phyloP scores from a whole-genome alignment of 2,797 vertebrate genomes.

The Peromyscus eremicus region DNA sequence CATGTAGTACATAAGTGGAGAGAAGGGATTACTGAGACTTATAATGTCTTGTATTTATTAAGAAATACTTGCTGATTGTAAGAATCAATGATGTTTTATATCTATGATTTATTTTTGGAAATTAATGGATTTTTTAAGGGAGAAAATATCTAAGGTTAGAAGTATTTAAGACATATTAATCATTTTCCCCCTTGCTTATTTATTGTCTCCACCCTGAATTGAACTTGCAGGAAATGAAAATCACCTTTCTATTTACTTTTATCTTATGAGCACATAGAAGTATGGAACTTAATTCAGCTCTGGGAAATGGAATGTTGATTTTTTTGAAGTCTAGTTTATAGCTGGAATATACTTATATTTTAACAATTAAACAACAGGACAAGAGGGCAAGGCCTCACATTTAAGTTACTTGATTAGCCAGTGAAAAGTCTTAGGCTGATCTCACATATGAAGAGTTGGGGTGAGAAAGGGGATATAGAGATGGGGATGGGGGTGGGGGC shows the following conservation, averaged over 20 bases:
- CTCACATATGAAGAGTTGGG: background rate
- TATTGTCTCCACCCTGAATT: background rate
- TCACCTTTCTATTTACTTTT: constrained; percentile 48
- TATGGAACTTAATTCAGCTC: constrained; percentile 53
- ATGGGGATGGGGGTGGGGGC: accelerated
- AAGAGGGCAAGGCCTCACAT: background rate
- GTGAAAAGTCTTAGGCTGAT: background rate
- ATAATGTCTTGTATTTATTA: constrained; percentile 59
- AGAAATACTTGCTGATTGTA: constrained; percentile 56
- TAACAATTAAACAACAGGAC: constrained; percentile 25
- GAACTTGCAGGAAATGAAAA: constrained; percentile 58
- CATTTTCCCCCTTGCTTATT: constrained; percentile 39
- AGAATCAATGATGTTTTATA: constrained; percentile 58
- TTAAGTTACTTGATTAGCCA: background rate
- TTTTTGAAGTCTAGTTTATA: constrained; percentile 24
- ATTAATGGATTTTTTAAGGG: constrained; percentile 33
- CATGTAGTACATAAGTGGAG: background rate
- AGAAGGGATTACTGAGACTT: constrained; percentile 56
- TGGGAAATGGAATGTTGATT: constrained; percentile 43
- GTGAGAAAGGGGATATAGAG: too few relatives aligned
- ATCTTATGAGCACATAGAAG: background rate
- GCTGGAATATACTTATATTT: constrained; percentile 57
- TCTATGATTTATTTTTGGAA: constrained; percentile 65
- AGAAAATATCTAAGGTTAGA: constrained; percentile 33
- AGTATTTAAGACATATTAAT: constrained; percentile 41